A percentile compares a stretch with the other conserved stretches of the same genome.
Evolutionary conservation across 2,797 vertebrate species (phyloP).

Genomic region (Alauda arvensis): DNA sequence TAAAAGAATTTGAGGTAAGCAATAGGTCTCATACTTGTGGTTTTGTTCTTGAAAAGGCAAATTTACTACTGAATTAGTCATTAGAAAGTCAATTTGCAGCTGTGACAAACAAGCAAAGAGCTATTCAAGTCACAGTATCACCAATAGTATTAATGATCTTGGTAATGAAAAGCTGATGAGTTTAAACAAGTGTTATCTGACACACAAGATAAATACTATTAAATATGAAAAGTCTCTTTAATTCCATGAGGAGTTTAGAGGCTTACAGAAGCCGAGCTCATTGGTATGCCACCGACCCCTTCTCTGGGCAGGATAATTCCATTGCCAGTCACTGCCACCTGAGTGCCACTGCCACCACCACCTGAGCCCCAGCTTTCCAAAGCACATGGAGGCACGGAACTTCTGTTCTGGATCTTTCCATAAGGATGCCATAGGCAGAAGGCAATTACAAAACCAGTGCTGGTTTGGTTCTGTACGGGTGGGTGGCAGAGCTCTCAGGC

Average conservation of each 20-base stretch:
- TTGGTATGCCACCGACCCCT: fast-evolving
- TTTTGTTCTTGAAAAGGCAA: constrained; percentile 34
- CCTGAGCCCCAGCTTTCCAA: background rate
- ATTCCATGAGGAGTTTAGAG: background rate
- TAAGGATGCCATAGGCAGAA: background rate
- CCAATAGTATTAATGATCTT: constrained; percentile 35
- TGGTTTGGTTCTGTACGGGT: background rate
- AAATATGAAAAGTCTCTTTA: constrained; percentile 50
- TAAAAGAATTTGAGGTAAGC: background rate
- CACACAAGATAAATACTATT: constrained; percentile 39
- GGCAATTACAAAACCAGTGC: background rate
- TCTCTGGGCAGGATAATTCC: background rate
- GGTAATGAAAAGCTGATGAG: constrained; percentile 47
- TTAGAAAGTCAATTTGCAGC: constrained; percentile 17
- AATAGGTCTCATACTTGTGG: background rate
- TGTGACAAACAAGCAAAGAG: background rate
- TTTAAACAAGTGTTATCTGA: constrained; percentile 55
- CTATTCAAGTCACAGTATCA: constrained; percentile 20
- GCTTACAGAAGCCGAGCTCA: background rate
- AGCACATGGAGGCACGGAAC: fast-evolving
- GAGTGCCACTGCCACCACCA: background rate
- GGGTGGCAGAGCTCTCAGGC: background rate
- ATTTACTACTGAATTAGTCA: constrained; percentile 26
- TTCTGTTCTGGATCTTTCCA: background rate
- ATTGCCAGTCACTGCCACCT: background rate